phyloP scores from a whole-genome alignment of 2,113 vertebrate genomes.

The Psittacara wagleri region DNA sequence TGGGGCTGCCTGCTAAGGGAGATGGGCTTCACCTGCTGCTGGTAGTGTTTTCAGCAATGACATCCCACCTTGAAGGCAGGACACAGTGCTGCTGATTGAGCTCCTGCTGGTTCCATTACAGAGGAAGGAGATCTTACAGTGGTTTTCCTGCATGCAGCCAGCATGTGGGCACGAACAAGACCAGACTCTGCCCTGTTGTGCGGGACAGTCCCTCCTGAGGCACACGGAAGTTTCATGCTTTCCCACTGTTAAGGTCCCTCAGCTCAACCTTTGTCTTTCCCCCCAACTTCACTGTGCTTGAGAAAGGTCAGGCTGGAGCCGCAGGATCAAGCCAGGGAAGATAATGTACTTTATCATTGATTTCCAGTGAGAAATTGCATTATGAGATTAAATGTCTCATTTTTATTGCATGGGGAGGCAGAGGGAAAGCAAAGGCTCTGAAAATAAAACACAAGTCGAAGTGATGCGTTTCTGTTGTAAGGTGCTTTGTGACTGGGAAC shows the following conservation, averaged over 20 bases:
- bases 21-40: background rate
- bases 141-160: background rate
- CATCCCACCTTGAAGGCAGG: background rate
- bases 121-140: fast-evolving
- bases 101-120: background rate
- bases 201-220: background rate
- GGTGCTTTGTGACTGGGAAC: background rate
- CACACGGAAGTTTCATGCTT: background rate
- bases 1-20: background rate
- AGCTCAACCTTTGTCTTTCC: background rate
- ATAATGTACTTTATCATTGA: slow-evolving; percentile 40
- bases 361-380: slow-evolving; percentile 45
- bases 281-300: fast-evolving
- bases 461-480: background rate
- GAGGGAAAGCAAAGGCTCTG: background rate
- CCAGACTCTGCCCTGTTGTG: background rate
- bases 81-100: background rate
- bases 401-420: slow-evolving; percentile 44
- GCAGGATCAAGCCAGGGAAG: background rate
- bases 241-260: background rate
- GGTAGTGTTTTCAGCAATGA: background rate
- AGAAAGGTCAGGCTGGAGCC: slow-evolving; percentile 11
- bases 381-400: slow-evolving; percentile 55
- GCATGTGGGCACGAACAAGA: background rate
- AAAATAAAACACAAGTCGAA: background rate